Conservation (phyloP, 2,888 invertebrate genomes). For the Rosalia funebris region DNA sequence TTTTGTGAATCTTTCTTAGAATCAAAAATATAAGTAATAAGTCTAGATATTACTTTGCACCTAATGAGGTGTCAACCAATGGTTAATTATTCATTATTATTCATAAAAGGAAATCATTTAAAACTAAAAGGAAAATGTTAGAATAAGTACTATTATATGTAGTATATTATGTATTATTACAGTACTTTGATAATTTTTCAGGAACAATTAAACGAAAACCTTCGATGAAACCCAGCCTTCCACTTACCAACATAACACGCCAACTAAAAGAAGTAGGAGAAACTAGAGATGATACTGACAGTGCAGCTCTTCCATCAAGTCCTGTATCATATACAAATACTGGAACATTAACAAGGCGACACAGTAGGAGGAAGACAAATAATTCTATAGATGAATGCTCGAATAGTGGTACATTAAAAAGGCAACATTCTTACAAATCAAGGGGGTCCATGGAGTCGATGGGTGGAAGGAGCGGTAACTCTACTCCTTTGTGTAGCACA, state of each 20-base stretch:
- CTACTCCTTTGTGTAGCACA: slow-evolving; percentile 65
- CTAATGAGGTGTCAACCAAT: too few species aligned
- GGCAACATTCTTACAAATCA: slow-evolving; percentile 69
- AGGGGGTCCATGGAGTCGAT: slow-evolving; percentile 66
- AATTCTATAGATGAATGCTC: slow-evolving; percentile 61
- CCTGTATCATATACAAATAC: slow-evolving; percentile 59
- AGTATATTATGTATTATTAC: too few species aligned
- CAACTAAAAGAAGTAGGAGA: slow-evolving; percentile 90
- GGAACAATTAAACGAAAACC: slow-evolving; percentile 94
- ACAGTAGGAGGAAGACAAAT: slow-evolving; percentile 66
- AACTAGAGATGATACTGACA: slow-evolving; percentile 69
- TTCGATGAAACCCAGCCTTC: slow-evolving; percentile 90
- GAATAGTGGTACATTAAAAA: slow-evolving; percentile 66
- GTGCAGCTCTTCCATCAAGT: slow-evolving; percentile 62
- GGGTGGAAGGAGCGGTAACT: slow-evolving; percentile 63
- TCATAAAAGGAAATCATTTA: too few species aligned
- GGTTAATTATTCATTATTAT: too few species aligned
- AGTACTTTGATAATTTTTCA: too few species aligned
- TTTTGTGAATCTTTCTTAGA: too few species aligned
- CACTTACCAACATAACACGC: slow-evolving; percentile 88
- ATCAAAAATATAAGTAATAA: too few species aligned
- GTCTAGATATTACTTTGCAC: too few species aligned
- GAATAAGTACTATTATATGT: too few species aligned
- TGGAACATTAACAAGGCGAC: slow-evolving; percentile 66
- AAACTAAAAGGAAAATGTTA: too few species aligned